These are phyloP conservation scores for Myiozetetes cayanensis DNA, from an alignment of 2,113 vertebrate genomes.

Conservation along the genomic window DNA sequence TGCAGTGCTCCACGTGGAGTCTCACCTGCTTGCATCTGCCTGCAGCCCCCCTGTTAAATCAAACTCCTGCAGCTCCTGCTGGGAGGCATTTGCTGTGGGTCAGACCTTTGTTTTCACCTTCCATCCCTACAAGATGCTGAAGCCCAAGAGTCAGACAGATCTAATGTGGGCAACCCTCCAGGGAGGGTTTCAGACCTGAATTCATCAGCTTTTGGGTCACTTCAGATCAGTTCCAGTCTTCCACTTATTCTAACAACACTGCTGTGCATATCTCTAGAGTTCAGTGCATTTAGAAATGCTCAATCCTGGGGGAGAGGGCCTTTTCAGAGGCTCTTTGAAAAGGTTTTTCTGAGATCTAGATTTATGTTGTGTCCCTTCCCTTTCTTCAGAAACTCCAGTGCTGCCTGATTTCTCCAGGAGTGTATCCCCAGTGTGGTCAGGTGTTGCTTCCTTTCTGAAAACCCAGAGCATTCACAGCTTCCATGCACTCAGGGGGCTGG, in stretches of 20 bases:
- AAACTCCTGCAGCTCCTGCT: fast-evolving
- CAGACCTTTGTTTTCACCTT: background rate
- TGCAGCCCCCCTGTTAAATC: background rate
- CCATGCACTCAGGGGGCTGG: background rate
- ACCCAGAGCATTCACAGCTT: background rate
- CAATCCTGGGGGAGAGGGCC: background rate
- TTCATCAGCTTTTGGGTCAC: background rate
- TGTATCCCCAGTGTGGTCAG: background rate
- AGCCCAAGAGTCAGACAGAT: background rate
- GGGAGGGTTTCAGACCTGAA: background rate
- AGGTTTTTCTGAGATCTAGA: background rate
- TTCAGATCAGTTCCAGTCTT: background rate
- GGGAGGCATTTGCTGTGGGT: background rate
- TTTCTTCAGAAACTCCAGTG: background rate
- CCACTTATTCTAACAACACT: background rate
- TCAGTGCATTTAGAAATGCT: background rate
- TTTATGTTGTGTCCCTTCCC: background rate
- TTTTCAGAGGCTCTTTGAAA: background rate
- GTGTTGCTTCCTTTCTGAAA: background rate
- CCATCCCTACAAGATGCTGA: background rate
- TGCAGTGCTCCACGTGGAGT: background rate
- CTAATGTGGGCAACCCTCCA: background rate
- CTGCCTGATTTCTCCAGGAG: background rate
- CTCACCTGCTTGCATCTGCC: background rate
- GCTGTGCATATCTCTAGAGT: background rate